Evolutionary conservation across 2,888 invertebrate species (phyloP).

Genomic region (Pocota personata): DNA sequence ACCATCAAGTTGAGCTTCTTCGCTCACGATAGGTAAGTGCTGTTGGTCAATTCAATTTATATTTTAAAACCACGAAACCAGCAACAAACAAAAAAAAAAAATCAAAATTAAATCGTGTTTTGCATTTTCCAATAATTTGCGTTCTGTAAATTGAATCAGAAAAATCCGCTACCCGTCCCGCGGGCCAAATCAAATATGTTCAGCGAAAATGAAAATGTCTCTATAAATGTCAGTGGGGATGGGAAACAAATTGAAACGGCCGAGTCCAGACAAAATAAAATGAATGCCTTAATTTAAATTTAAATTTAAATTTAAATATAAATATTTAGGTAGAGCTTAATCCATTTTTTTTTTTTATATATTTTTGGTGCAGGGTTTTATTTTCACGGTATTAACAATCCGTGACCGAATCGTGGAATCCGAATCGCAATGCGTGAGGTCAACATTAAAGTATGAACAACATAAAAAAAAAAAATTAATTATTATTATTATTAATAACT

Average conservation of each 20-base stretch:
- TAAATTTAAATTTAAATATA: conserved; percentile 23
- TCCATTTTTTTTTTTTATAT: neutral
- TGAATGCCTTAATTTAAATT: conserved; percentile 47
- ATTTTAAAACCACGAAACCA: neutral
- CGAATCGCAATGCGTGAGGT: conserved; percentile 16
- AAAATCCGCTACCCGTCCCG: neutral
- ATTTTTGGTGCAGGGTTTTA: neutral
- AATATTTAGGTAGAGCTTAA: conserved; percentile 9
- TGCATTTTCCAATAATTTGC: conserved; percentile 3
- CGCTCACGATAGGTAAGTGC: conserved; percentile 82
- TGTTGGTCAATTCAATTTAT: conserved; percentile 11
- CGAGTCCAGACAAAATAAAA: neutral
- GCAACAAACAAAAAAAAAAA: neutral
- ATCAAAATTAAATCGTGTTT: neutral
- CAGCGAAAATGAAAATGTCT: conserved; percentile 4
- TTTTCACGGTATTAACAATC: neutral
- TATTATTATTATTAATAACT: conserved; percentile 46
- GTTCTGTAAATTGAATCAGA: conserved; percentile 16
- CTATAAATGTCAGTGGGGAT: neutral
- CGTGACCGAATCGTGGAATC: neutral
- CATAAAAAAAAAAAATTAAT: neutral
- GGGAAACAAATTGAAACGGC: neutral
- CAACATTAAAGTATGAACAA: conserved; percentile 13
- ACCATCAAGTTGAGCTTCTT: conserved; percentile 82
- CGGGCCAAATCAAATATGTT: conserved; percentile 7